Evolutionary conservation across 2,888 invertebrate species (phyloP), one percentile per base, ranked within the genome.

Genomic region (Adelognathus sp.): DNA sequence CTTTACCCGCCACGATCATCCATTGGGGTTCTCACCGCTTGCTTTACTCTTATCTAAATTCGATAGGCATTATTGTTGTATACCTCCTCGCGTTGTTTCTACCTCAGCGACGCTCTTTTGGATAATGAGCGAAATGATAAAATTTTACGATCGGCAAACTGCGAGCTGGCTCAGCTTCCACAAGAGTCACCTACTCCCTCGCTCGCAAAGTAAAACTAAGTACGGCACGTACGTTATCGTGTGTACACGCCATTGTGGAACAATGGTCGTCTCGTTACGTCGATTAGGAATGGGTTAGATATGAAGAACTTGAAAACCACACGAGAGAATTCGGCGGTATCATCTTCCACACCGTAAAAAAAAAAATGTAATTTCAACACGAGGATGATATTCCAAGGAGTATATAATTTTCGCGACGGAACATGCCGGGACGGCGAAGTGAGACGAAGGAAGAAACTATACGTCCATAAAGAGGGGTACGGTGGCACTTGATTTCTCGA

Each of bases 401-500:
- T 56, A 31, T 69, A 66, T n/a, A n/a, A 73, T 61, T 69, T 78
- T 73, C 58, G 54, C 61, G 36, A 72, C 52, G 36, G 54, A 46
- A 24, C 46, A 39, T 58, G 78, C 33, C 31, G 18, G 58, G 24
- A 46, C 76, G 61, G n/a, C n/a, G n/a, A 69, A 58, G 64, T 56
- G 60, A 67, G 50, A 70, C 24, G 56, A 63, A 21, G 24, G 50
- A 24, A 54, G 46, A 60, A 7, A 52, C 44, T 60, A 56, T n/a
- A n/a, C 33, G 56, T 50, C 44, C 58, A 39, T 60, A 54, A 60
- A 63, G 74, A 66, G 64, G 71, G 74, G 81, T 71, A 75, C 71
- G 74, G 72, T 82, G 81, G 76, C 84, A 84, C 82, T 83, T 82
- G 84, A 85, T 88, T 87, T 82, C 84, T 83, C 84, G 82, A 82